These are phyloP conservation scores for Leucoma salicis DNA, from an alignment of 2,888 invertebrate species.

Conservation along the genomic window DNA sequence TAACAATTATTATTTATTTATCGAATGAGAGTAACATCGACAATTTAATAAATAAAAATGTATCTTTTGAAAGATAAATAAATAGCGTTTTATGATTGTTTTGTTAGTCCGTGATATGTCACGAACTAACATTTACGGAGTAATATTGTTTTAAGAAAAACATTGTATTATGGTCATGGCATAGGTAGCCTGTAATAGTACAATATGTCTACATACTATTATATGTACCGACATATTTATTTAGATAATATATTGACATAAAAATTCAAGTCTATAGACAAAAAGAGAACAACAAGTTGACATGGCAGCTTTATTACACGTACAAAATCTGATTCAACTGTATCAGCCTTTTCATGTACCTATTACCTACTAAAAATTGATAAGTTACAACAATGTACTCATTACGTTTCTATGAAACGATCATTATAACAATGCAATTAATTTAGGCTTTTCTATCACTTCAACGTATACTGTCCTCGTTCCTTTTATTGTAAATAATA, in stretches of 20 bases:
- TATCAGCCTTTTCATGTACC: conserved; percentile 79
- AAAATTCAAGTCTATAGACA: conserved; percentile 33
- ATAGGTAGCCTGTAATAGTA: conserved; percentile 24
- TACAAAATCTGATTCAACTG: conserved; percentile 68
- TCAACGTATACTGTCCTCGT: conserved; percentile 75
- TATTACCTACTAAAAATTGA: conserved; percentile 75
- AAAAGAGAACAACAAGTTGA: conserved; percentile 41
- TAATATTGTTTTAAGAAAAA: neutral
- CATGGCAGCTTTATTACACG: conserved; percentile 49
- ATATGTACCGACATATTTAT: conserved; percentile 29
- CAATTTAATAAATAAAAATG: conserved; percentile 27
- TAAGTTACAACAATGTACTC: conserved; percentile 72
- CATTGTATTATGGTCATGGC: conserved; percentile 18
- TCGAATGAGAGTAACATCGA: conserved; percentile 35
- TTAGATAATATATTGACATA: conserved; percentile 36
- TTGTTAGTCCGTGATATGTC: too few species aligned
- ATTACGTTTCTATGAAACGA: conserved; percentile 80
- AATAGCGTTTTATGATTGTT: too few species aligned
- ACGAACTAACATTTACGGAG: too few species aligned
- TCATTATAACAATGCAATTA: conserved; percentile 68
- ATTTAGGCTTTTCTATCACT: conserved; percentile 78
- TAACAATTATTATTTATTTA: conserved; percentile 68
- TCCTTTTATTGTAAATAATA: conserved; percentile 35
- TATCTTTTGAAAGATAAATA: conserved; percentile 31
- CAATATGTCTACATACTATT: too few species aligned